Evolutionary conservation across 2,888 invertebrate species (phyloP).

Genomic region (Malthinus seriepunctatus): DNA sequence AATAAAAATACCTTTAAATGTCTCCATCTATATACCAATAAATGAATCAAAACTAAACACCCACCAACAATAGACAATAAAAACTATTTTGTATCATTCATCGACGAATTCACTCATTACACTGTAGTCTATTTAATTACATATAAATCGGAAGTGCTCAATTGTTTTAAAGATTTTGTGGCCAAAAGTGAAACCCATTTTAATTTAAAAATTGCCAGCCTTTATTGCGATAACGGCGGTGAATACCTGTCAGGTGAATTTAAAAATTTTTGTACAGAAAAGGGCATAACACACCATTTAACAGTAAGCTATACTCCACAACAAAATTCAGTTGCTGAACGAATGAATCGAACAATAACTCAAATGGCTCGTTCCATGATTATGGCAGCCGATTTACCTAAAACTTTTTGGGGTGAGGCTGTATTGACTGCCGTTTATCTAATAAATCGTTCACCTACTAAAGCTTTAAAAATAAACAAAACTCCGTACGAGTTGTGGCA

Average conservation of each 20-base stretch:
- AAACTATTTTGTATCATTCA: slow-evolving; percentile 20
- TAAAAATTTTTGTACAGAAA: slow-evolving; percentile 19
- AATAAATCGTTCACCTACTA: slow-evolving; percentile 40
- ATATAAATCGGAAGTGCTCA: slow-evolving; percentile 13
- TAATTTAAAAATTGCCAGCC: slow-evolving; percentile 7
- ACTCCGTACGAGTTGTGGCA: slow-evolving; percentile 38
- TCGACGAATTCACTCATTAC: slow-evolving; percentile 25
- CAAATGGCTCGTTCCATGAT: slow-evolving; percentile 13
- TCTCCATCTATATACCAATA: too few relatives aligned
- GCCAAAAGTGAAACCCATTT: slow-evolving; percentile 3
- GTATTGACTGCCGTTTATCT: slow-evolving; percentile 26
- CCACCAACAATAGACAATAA: slow-evolving; percentile 14
- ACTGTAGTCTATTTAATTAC: slow-evolving; percentile 11
- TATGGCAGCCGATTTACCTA: slow-evolving; percentile 25
- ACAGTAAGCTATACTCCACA: slow-evolving; percentile 21
- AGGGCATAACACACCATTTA: slow-evolving; percentile 24
- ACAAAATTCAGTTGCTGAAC: slow-evolving; percentile 20
- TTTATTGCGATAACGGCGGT: slow-evolving; percentile 21
- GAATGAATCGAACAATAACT: slow-evolving; percentile 19
- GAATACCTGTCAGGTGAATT: slow-evolving; percentile 10
- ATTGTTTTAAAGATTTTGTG: slow-evolving; percentile 19
- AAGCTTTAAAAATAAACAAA: slow-evolving; percentile 20
- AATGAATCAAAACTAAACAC: too few relatives aligned
- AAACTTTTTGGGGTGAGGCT: slow-evolving; percentile 12
- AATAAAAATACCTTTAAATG: too few relatives aligned